Conservation (phyloP, 1,140 invertebrate species). For the Tribolium castaneum region DNA sequence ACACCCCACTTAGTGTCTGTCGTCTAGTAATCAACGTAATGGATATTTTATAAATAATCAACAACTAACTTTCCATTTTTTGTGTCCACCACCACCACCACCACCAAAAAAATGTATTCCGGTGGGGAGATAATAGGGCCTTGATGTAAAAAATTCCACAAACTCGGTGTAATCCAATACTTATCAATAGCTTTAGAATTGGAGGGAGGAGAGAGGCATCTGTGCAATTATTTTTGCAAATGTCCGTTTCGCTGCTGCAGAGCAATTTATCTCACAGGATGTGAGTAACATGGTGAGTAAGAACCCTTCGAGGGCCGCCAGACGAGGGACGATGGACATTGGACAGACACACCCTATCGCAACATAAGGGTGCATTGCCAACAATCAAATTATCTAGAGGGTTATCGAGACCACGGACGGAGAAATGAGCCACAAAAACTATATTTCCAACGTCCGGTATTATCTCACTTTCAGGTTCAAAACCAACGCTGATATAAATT, state of each 20-base stretch:
- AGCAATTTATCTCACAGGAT: constrained; percentile 40
- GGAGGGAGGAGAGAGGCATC: constrained; percentile 15
- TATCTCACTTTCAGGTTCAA: too few relatives aligned
- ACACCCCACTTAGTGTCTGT: constrained; percentile 38
- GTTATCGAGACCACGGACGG: constrained; percentile 7
- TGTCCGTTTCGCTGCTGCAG: constrained; percentile 9
- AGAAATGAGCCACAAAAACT: background rate
- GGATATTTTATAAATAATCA: constrained; percentile 43
- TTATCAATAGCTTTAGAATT: constrained; percentile 21
- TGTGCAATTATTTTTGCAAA: constrained; percentile 50
- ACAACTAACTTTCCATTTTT: constrained; percentile 32
- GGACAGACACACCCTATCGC: constrained; percentile 45
- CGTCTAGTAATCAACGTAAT: constrained; percentile 39
- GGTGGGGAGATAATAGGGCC: background rate
- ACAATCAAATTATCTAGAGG: constrained; percentile 42
- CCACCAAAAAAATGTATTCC: background rate
- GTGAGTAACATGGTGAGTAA: constrained; percentile 46
- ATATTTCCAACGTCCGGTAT: background rate
- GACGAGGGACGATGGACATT: constrained; percentile 44
- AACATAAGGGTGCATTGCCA: constrained; percentile 44
- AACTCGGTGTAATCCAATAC: constrained; percentile 40
- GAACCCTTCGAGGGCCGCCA: constrained; percentile 11
- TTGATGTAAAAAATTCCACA: constrained; percentile 25
- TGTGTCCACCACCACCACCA: background rate
- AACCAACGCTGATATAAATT: too few relatives aligned